Base-by-base conservation (phyloP, 2,797 vertebrate genomes). In the Gephyroberyx darwinii region DNA sequence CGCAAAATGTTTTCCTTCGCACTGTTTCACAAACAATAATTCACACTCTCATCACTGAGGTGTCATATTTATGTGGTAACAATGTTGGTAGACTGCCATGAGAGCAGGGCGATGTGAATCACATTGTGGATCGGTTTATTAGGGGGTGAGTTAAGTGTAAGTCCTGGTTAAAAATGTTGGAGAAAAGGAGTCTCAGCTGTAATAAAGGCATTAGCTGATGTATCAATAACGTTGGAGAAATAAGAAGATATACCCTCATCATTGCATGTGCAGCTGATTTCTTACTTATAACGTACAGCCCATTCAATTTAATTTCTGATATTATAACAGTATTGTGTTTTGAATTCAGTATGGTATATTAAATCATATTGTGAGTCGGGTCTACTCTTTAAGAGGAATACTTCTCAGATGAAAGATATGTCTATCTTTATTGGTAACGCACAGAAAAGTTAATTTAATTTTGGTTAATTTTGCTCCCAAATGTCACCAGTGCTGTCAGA, bases 1-100 rank as follows among this genome's bases (percentile, higher is more conserved):
- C 20, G 53, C 76, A 69, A 74, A 50, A 4, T 41, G 67, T 66
- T 84, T 84, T 84, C 75, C 81, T 79, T 72, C 41, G 57, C 73
- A 69, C 53, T 14, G 12, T 9, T 17, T 47, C 4, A 17, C 45
- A 5, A 13, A 47, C 17, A 47, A 1, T 47, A 47, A 47, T 47
- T 47, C 7, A 50, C 47, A 2, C 17, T 50, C 7, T 50, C 8
- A 19, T 50, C 47, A 19, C n/a, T 39, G 5, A 68, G 39, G 17
- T 77, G 69, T 69, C 2, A 12, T 39, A 65, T 43, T 43, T 35
- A 33, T 53, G 22, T 31, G 53, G 54, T 53, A 51, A 26, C 51
- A 9, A 20, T 30, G 17, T 22, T 22, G 17, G 3, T 4, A 16
- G 63, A 48, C 47, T 30, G 41, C 12, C 39, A 10, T 35, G 41